These are phyloP conservation scores for Morpho achilles DNA, from an alignment of 2,888 invertebrate genomes.

Conservation along the genomic window DNA sequence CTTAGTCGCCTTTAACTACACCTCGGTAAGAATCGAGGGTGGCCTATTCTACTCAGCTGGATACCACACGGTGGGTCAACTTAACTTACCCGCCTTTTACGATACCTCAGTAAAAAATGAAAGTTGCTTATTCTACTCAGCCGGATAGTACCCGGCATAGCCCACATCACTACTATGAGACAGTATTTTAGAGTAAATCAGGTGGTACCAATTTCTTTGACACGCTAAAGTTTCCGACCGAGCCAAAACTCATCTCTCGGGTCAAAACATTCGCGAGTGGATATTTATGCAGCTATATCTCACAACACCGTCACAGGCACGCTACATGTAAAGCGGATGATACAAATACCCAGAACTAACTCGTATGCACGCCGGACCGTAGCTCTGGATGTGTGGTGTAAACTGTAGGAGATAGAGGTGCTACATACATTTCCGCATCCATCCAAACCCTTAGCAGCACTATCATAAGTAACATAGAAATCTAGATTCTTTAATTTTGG, in stretches of 20 bases:
- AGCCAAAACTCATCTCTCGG: slow-evolving; percentile 3
- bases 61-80: no score
- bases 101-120: no score
- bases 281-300: slow-evolving; percentile 20
- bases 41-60: no score
- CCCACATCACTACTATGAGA: no score
- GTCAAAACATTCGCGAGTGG: slow-evolving; percentile 8
- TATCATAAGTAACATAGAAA: no score
- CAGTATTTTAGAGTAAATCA: not conserved
- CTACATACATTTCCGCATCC: not conserved
- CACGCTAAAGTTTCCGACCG: not conserved
- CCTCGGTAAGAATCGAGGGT: no score
- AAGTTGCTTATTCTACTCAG: no score
- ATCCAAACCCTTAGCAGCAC: not conserved
- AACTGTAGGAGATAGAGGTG: not conserved
- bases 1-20: no score
- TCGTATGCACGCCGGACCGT: slow-evolving; percentile 10
- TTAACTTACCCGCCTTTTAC: no score
- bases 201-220: not conserved
- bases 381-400: slow-evolving; percentile 2
- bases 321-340: slow-evolving; percentile 16
- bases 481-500: no score
- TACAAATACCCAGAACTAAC: slow-evolving; percentile 17
- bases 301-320: slow-evolving; percentile 24
- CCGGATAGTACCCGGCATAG: no score